Evolutionary conservation across 2,797 vertebrate genomes (phyloP).

Genomic region (Sandelia bainsii): DNA sequence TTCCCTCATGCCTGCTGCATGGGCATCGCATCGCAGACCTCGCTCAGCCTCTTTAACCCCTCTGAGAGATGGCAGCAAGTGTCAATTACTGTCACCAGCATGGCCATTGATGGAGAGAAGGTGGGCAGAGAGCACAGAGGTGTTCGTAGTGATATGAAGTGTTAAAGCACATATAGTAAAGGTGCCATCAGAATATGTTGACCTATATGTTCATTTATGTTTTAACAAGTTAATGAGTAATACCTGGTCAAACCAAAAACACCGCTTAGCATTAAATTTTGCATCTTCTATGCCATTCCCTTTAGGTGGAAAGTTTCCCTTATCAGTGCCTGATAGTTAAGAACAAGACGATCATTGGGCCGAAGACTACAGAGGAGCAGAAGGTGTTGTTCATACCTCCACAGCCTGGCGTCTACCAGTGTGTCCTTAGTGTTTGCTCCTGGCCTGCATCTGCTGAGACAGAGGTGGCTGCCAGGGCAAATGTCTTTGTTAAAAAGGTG

Average conservation of each 20-base stretch:
- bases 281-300: neutral
- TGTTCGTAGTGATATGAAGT: neutral
- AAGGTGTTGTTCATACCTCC: conserved; percentile 94
- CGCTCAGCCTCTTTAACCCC: conserved; percentile 92
- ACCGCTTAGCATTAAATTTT: neutral
- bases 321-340: conserved; percentile 94
- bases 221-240: neutral
- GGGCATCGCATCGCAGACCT: conserved; percentile 93
- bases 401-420: conserved; percentile 91
- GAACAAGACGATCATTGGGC: conserved; percentile 92
- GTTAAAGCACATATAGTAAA: neutral
- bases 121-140: conserved; percentile 69
- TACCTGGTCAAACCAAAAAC: neutral
- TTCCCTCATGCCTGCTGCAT: conserved; percentile 94
- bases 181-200: neutral
- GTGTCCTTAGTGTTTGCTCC: conserved; percentile 91
- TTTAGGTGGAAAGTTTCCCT: conserved; percentile 88
- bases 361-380: conserved; percentile 92
- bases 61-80: conserved; percentile 95
- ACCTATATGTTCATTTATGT: neutral
- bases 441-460: conserved; percentile 93
- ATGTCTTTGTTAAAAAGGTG: conserved; percentile 90
- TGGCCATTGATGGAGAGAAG: conserved; percentile 93
- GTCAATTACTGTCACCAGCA: conserved; percentile 84
- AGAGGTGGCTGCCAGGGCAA: conserved; percentile 85